phyloP scores from a whole-genome alignment of 1,140 invertebrate species.

The Paracyclopina nana region DNA sequence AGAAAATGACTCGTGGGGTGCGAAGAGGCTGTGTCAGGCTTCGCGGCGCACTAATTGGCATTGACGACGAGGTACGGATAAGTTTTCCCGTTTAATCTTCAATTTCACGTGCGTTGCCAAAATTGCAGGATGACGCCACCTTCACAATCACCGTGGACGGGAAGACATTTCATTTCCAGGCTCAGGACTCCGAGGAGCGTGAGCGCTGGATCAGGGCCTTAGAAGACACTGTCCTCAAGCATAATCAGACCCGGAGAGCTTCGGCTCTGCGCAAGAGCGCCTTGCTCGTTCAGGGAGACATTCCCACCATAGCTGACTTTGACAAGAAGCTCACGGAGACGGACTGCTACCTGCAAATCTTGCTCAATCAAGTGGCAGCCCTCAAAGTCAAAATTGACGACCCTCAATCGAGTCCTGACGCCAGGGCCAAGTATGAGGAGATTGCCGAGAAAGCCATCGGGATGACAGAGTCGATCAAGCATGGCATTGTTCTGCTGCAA shows the following conservation, averaged over 20 bases:
- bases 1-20: constrained; percentile 94
- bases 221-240: constrained; percentile 75
- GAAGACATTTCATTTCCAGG: constrained; percentile 98
- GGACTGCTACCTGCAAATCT: constrained; percentile 82
- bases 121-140: constrained; percentile 85
- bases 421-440: constrained; percentile 18
- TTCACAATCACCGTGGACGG: constrained; percentile 98
- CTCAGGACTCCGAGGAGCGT: constrained; percentile 72
- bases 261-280: background rate
- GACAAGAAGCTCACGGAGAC: constrained; percentile 80
- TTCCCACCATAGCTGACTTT: constrained; percentile 41
- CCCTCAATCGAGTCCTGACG: constrained; percentile 28
- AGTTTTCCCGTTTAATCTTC: too few species aligned
- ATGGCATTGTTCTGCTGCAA: constrained; percentile 88
- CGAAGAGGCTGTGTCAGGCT: constrained; percentile 81
- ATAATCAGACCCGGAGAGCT: constrained; percentile 30
- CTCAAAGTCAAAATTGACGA: constrained; percentile 40
- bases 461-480: constrained; percentile 83
- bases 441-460: constrained; percentile 31
- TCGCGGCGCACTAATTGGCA: constrained; percentile 86
- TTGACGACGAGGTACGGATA: constrained; percentile 96
- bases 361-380: constrained; percentile 71
- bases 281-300: background rate
- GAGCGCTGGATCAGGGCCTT: constrained; percentile 86
- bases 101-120: too few species aligned